These are phyloP conservation scores for Selene dorsalis DNA, from an alignment of 2,797 vertebrate genomes.

Conservation along the genomic window DNA sequence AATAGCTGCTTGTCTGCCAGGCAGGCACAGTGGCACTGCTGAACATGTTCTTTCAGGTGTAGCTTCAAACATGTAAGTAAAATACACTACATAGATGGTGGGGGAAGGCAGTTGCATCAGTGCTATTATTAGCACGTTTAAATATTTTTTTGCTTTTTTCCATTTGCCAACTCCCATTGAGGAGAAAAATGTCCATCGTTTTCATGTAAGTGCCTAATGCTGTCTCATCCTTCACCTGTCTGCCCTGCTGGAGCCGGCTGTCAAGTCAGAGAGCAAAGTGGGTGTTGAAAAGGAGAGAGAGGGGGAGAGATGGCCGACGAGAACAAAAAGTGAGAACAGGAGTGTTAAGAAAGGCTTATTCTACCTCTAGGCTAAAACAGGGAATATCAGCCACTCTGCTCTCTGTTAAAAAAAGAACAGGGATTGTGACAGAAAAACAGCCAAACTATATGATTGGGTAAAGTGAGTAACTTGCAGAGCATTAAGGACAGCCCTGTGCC, in stretches of 20 bases:
- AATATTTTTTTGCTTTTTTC: constrained; percentile 24
- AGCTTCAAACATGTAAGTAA: constrained; percentile 50
- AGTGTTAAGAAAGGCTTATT: constrained; percentile 39
- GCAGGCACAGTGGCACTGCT: constrained; percentile 42
- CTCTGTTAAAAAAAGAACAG: constrained; percentile 54
- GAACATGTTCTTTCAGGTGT: constrained; percentile 60
- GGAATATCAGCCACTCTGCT: constrained; percentile 33
- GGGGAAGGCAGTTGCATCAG: constrained; percentile 8
- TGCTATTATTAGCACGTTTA: constrained; percentile 37
- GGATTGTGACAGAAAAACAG: constrained; percentile 48
- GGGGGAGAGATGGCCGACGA: constrained; percentile 1
- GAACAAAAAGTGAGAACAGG: constrained; percentile 35
- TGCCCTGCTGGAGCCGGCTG: constrained; percentile 9
- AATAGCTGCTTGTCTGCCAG: constrained; percentile 31
- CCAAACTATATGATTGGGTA: constrained; percentile 44
- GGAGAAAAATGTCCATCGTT: constrained; percentile 27
- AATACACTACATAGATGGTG: constrained; percentile 39
- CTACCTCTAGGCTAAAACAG: constrained; percentile 29
- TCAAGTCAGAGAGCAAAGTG: constrained; percentile 26
- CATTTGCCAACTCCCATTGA: constrained; percentile 11
- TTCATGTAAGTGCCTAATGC: constrained; percentile 24
- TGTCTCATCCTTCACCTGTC: constrained; percentile 42
- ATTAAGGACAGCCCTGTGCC: constrained; percentile 55
- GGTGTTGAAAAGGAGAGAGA: constrained; percentile 28
- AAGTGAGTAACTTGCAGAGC: constrained; percentile 62